Base-by-base conservation (phyloP, 2,797 vertebrate species). In the Distichodus sexfasciatus region DNA sequence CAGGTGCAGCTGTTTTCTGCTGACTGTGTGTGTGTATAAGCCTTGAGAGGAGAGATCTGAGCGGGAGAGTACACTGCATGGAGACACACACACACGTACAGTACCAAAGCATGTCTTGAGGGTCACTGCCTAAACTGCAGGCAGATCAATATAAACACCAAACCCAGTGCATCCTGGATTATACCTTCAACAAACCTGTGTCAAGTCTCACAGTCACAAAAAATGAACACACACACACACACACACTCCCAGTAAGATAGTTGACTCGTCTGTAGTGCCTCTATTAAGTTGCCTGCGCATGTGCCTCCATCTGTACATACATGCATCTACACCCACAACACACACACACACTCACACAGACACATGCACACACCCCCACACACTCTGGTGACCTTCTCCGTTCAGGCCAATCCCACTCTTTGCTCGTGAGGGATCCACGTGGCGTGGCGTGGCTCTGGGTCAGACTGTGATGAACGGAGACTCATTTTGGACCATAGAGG, bases 361-460 rank as follows among this genome's bases (percentile, higher is more conserved):
- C 63, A 75, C 81, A 70, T 53, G 76, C 24, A 46, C 76, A 82
- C 47, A 75, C n/a, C n/a, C n/a, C n/a, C 24, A 23, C 43, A 67
- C 63, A 31, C 31, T 67, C 74, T 74, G 59, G 71, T 75, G 35
- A 44, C 70, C 71, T 23, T 44, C 31, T 71, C 69, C 68, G 46
- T 26, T 70, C 65, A 55, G 64, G 50, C 65, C 65, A n/a, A 28
- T 61, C 40, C 61, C 65, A 15, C 36, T 47, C 61, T 21, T 29
- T 19, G 31, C 54, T 48, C 66, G 14, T 3, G 12, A 58, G 38
- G 44, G 62, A 70, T 71, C 63, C 46, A 59, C 61, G 58, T 31
- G 44, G 35, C 26, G 23, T 54, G 41, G 31, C 61, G 58, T 31
- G 44, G 35, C 26, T 15, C 61, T 48, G 31, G 35, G 51, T 75